phyloP scores from a whole-genome alignment of 1,140 invertebrate species.

The Drosophila pseudoananassae region DNA sequence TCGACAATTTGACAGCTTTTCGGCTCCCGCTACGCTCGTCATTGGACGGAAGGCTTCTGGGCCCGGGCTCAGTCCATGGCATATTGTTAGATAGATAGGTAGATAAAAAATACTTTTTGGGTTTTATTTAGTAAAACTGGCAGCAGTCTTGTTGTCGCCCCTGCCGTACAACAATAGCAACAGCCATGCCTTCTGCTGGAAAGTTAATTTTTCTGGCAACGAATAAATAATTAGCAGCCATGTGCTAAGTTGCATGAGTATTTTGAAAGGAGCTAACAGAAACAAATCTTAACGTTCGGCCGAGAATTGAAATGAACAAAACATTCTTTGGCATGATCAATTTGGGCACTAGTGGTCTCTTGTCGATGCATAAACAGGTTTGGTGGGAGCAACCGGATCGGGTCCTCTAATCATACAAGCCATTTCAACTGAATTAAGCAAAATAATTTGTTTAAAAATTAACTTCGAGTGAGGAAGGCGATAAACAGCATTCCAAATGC shows the following conservation, averaged over 20 bases:
- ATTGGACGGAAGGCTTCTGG: conserved; percentile 30
- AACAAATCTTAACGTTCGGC: conserved; percentile 41
- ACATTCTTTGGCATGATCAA: conserved; percentile 75
- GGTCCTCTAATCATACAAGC: conserved; percentile 22
- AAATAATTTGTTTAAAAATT: conserved; percentile 26
- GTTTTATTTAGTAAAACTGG: conserved; percentile 32
- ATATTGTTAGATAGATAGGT: conserved; percentile 34
- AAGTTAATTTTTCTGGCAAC: conserved; percentile 83
- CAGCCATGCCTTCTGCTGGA: conserved; percentile 31
- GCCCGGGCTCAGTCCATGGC: conserved; percentile 20
- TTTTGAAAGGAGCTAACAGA: conserved; percentile 42
- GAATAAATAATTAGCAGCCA: conserved; percentile 80
- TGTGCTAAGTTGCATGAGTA: conserved; percentile 74
- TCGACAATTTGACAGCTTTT: conserved; percentile 80
- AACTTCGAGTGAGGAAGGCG: neutral
- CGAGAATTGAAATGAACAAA: conserved; percentile 31
- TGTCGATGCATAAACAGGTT: conserved; percentile 52
- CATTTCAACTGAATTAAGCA: conserved; percentile 16
- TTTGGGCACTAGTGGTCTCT: conserved; percentile 35
- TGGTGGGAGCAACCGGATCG: conserved; percentile 32
- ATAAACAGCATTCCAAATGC: too few relatives aligned
- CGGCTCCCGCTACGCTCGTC: conserved; percentile 54
- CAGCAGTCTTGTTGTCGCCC: conserved; percentile 70
- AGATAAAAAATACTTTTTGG: conserved; percentile 32
- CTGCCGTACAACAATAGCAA: conserved; percentile 10